Evolutionary conservation across 2,888 invertebrate species (phyloP), one percentile per base, ranked within the genome.

Genomic region (Helobdella robusta): DNA sequence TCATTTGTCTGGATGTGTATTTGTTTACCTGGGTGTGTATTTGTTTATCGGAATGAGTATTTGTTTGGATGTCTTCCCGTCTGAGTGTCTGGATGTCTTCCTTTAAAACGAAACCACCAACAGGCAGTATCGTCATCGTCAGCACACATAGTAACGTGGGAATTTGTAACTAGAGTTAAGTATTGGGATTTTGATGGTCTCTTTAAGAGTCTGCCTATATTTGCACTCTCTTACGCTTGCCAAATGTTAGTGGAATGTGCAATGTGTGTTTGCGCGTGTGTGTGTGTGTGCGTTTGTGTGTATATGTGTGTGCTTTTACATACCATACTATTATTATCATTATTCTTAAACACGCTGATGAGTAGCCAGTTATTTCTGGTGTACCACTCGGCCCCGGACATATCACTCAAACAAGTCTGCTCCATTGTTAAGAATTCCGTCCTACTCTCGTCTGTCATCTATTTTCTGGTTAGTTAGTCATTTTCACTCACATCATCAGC

Each of bases 191-290:
- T 90, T 0, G 84, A 86, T 0, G 94, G 94, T 0, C 82, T 93
- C 66, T 82, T 95, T 60, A 91, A 91, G 74, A 91, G 92, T 77
- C 83, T 95, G 70, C 97, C 97, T 0, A 95, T 97, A 73, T 91
- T 95, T 80, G 89, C 92, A 15, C 91, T 95, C 88, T 93, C 95
- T 0, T 83, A 95, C 64, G 92, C 91, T 70, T 97, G 97, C 81
- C 97, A 97, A 82, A 92, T 94, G 86, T 90, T 44, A n/a, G 34
- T 46, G 15, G 6, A 1, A 3, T 5, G 44, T 25, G 61, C 2
- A 18, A 23, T n/a, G 23, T 30, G 56, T 59, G 20, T 6, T 36
- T 1, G 36, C n/a, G n/a, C n/a, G n/a, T n/a, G n/a, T n/a, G n/a
- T n/a, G n/a, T n/a, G n/a, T n/a, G n/a, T n/a, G n/a, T n/a, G n/a